Evolutionary conservation across 2,888 invertebrate genomes (phyloP).

Genomic region (Patella pellucida): DNA sequence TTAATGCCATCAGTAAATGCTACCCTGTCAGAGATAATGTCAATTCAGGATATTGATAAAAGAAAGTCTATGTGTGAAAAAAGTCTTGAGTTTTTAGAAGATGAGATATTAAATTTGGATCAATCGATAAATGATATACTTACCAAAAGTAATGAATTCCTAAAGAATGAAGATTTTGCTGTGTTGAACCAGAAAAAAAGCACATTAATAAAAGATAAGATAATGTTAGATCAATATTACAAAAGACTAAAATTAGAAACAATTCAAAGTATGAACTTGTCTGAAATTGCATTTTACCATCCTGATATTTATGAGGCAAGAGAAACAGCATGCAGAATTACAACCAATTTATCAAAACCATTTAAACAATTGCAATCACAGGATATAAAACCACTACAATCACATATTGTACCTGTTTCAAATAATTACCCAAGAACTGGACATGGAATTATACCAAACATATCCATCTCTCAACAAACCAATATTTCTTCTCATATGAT

Average conservation of each 20-base stretch:
- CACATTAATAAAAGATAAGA: conserved; percentile 43
- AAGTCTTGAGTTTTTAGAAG: conserved; percentile 38
- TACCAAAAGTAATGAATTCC: conserved; percentile 45
- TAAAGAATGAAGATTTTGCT: conserved; percentile 45
- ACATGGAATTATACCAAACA: no score
- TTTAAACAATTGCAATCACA: not conserved
- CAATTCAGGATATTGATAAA: conserved; percentile 43
- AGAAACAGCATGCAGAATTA: not conserved
- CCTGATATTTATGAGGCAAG: not conserved
- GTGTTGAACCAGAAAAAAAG: conserved; percentile 45
- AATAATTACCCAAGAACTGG: not conserved
- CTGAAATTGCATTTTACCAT: not conserved
- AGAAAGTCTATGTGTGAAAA: conserved; percentile 45
- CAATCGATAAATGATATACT: conserved; percentile 42
- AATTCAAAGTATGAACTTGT: conserved; percentile 1
- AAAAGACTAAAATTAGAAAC: conserved; percentile 36
- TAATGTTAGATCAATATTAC: conserved; percentile 41
- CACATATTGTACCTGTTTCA: not conserved
- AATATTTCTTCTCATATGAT: no score
- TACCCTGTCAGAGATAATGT: conserved; percentile 30
- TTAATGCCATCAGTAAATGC: no score
- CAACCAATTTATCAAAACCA: not conserved
- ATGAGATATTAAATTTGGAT: conserved; percentile 48
- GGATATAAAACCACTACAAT: not conserved
- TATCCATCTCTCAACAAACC: not conserved